These are phyloP conservation scores for Arctia plantaginis DNA, from an alignment of 2,888 invertebrate genomes.

Conservation along the genomic window DNA sequence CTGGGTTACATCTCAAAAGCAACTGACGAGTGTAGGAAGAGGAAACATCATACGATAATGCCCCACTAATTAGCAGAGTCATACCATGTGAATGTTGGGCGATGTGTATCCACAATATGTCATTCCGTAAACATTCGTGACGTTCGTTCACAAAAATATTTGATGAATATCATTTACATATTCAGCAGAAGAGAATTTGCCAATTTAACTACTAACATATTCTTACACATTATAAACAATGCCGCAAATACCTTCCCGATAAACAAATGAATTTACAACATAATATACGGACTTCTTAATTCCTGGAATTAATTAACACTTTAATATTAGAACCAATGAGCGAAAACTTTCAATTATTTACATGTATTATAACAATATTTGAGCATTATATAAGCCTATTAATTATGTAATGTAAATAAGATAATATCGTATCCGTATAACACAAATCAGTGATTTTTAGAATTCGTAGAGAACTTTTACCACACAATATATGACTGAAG, in stretches of 20 bases:
- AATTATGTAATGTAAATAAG: not conserved
- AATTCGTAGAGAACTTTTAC: no score
- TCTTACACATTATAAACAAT: not conserved
- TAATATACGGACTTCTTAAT: conserved; percentile 13
- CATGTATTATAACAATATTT: not conserved
- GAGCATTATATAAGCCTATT: not conserved
- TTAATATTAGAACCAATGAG: conserved; percentile 8
- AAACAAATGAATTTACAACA: conserved; percentile 21
- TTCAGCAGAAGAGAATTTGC: not conserved
- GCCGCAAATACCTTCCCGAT: conserved; percentile 6
- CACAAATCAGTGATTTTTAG: no score
- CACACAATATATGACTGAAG: no score
- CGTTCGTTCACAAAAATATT: not conserved
- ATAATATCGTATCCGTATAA: no score
- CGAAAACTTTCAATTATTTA: not conserved
- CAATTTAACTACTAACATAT: not conserved
- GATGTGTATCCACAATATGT: no score
- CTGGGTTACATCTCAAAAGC: no score
- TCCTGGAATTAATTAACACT: conserved; percentile 13
- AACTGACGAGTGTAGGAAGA: no score
- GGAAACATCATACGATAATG: no score
- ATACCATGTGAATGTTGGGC: no score
- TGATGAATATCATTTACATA: not conserved
- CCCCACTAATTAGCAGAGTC: no score
- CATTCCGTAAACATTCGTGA: no score